Evolutionary conservation across 1,140 invertebrate genomes (phyloP), one percentile per base, ranked within the genome.

Genomic region (Sipha flava): DNA sequence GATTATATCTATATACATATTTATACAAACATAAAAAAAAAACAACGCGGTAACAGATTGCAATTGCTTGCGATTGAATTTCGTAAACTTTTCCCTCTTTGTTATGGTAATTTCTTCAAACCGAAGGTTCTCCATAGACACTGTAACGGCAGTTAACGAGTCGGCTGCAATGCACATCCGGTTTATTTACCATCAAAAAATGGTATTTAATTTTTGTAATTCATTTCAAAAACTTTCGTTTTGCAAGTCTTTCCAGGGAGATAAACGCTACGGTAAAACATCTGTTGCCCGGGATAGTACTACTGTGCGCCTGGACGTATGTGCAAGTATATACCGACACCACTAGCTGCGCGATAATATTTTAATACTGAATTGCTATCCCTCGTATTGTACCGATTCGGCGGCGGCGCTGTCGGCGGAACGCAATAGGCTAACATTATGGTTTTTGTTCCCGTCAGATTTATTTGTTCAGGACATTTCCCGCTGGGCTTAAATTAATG

Each of bases 41-140:
- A 57, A 77, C 23, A 68, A 31, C 18, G 10, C n/a, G 52, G 73
- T 77, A 77, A 77, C 73, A 77, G 73, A 77, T 77, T 77, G 73
- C 37, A 59, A 77, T 77, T 54, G 73, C 47, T 77, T 7, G 52
- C 73, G 49, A 77, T 77, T 77, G 73, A 77, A 59, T 77, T 77
- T 9, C 16, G 45, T 9, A 59, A 59, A 77, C 26, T 34, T 66
- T 37, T 43, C 52, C 18, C 21, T 54, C 52, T 59, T 59, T 59
- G 52, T 77, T 77, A 77, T 77, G 73, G 37, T 77, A 77, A 77
- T 66, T 23, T 40, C 62, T 31, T 40, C 31, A 66, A 66, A 40
- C 62, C n/a, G 59, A 40, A 66, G 62, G 34, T 66, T 66, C 14
- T 66, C 7, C 62, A 34, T 45, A 21, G n/a, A 43, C 37, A 40